These are phyloP conservation scores for Bucco capensis DNA, from an alignment of 2,113 vertebrate genomes.

Conservation along the genomic window DNA sequence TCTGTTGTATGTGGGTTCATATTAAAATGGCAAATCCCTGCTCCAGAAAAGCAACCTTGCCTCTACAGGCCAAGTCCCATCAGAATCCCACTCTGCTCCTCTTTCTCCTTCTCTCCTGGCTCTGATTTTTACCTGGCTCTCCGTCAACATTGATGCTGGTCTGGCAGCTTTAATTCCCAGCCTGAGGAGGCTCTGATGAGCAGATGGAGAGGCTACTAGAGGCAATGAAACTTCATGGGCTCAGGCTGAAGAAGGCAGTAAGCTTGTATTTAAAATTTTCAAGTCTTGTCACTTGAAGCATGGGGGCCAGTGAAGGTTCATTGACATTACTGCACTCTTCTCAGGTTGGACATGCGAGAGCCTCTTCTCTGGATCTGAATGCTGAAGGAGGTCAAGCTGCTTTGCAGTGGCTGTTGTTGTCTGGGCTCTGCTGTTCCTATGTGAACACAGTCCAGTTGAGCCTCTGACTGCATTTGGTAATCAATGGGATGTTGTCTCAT, in stretches of 20 bases:
- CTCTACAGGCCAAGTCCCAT: not conserved
- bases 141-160: not conserved
- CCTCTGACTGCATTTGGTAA: not conserved
- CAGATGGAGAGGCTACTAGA: not conserved
- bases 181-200: not conserved
- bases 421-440: not conserved
- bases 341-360: not conserved
- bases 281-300: not conserved
- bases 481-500: not conserved
- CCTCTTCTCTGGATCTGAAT: not conserved
- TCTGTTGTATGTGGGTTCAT: not conserved
- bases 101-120: not conserved
- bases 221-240: not conserved
- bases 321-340: not conserved
- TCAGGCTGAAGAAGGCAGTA: not conserved
- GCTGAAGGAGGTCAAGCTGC: not conserved
- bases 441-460: not conserved
- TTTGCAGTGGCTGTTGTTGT: not conserved
- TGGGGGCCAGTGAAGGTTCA: not conserved
- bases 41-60: too few relatives aligned
- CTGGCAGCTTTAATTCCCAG: not conserved
- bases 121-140: not conserved
- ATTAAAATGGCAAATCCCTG: not conserved
- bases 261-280: not conserved
- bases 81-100: not conserved